These are phyloP conservation scores for Platerodrilus igneus DNA, from an alignment of 2,888 invertebrate species.

Conservation along the genomic window DNA sequence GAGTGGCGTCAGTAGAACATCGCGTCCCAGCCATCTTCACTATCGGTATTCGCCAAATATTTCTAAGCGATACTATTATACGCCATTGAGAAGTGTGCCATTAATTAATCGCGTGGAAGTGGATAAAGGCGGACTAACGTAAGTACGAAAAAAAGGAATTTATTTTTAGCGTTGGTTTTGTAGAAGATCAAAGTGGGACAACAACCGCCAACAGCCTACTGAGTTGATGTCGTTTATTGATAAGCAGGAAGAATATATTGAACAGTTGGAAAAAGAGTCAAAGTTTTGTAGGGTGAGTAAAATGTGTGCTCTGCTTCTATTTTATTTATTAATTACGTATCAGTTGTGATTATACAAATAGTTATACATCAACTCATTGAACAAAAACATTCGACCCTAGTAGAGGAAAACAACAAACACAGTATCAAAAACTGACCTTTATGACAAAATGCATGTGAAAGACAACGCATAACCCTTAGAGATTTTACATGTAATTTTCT, in stretches of 20 bases:
- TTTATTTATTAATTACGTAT: too few species aligned
- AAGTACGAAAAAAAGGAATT: neutral
- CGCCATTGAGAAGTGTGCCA: slow-evolving; percentile 14
- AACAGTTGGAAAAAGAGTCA: slow-evolving; percentile 79
- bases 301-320: too few species aligned
- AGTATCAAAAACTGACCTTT: too few species aligned
- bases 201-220: slow-evolving; percentile 49
- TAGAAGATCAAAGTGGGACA: slow-evolving; percentile 16
- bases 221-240: slow-evolving; percentile 78
- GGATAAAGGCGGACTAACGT: slow-evolving; percentile 10
- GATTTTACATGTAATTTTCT: too few species aligned
- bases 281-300: slow-evolving; percentile 71
- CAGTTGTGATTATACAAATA: too few species aligned
- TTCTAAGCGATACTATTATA: slow-evolving; percentile 23
- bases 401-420: too few species aligned
- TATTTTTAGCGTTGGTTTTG: neutral
- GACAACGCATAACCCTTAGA: too few species aligned
- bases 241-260: slow-evolving; percentile 82
- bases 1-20: slow-evolving; percentile 41
- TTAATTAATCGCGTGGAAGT: slow-evolving; percentile 5
- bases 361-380: too few species aligned
- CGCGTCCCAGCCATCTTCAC: slow-evolving; percentile 23
- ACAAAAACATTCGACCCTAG: too few species aligned
- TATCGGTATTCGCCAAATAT: slow-evolving; percentile 24
- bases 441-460: too few species aligned